A percentile compares a stretch with the other conserved stretches of the same genome.
phyloP scores from a whole-genome alignment of 2,888 invertebrate genomes.

The Gastracanthus pulcherrimus region DNA sequence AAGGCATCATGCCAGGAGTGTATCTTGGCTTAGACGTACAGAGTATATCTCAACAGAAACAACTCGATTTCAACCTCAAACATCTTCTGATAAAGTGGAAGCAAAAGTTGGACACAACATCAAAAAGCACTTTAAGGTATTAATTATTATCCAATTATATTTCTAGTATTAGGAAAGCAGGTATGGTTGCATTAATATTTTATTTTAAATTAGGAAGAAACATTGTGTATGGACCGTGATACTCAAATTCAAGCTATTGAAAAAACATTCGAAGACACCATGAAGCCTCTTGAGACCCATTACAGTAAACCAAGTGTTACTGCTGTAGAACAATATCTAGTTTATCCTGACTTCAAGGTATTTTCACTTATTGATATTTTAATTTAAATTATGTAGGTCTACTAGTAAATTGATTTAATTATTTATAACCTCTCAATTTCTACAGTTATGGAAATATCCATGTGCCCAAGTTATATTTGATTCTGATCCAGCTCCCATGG shows the following conservation, averaged over 20 bases:
- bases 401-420: neutral
- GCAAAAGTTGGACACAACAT: constrained; percentile 99
- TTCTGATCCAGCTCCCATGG: constrained; percentile 96
- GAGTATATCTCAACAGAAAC: constrained; percentile 99
- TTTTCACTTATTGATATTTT: neutral
- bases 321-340: constrained; percentile 91
- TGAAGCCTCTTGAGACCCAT: constrained; percentile 91
- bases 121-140: constrained; percentile 89
- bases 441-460: constrained; percentile 95
- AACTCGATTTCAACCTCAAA: constrained; percentile 97
- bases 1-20: constrained; percentile 96
- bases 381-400: neutral
- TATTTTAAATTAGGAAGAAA: constrained; percentile 85
- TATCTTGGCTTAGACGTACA: constrained; percentile 98
- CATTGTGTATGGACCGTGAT: constrained; percentile 96
- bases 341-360: constrained; percentile 96
- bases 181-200: neutral
- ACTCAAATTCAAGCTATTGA: constrained; percentile 98
- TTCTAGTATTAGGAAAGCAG: neutral
- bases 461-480: constrained; percentile 99
- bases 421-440: constrained; percentile 29
- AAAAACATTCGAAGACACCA: constrained; percentile 96
- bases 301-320: constrained; percentile 97
- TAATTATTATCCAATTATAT: neutral
- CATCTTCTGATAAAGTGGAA: constrained; percentile 95